Evolutionary conservation across 1,140 invertebrate species (phyloP).

Genomic region (Pogonomyrmex californicus): DNA sequence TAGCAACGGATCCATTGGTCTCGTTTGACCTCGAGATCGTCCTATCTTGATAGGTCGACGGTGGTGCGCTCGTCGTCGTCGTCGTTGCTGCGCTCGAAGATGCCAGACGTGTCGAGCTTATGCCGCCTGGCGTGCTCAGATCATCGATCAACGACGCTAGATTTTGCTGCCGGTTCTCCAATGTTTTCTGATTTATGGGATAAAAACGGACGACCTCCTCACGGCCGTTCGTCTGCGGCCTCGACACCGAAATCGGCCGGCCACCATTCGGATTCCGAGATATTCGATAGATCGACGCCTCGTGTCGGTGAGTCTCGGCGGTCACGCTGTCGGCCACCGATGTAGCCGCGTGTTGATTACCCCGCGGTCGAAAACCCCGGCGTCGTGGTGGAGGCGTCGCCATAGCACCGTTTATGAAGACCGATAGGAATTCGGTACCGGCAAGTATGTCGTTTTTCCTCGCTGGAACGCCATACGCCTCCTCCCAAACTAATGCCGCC

Average conservation of each 20-base stretch:
- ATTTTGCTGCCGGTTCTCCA: slow-evolving; percentile 79
- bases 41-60: neutral
- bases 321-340: slow-evolving; percentile 79
- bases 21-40: slow-evolving; percentile 49
- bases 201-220: slow-evolving; percentile 79
- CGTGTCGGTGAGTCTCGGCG: slow-evolving; percentile 82
- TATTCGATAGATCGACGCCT: slow-evolving; percentile 84
- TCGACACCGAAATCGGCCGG: slow-evolving; percentile 65
- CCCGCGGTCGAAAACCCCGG: slow-evolving; percentile 78
- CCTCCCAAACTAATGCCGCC: slow-evolving; percentile 80
- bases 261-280: slow-evolving; percentile 78
- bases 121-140: slow-evolving; percentile 73
- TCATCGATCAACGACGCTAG: slow-evolving; percentile 79
- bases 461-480: slow-evolving; percentile 73
- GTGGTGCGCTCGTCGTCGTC: slow-evolving; percentile 1
- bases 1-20: neutral
- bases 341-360: slow-evolving; percentile 49
- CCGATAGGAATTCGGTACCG: slow-evolving; percentile 88
- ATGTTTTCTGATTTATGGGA: slow-evolving; percentile 82
- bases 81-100: slow-evolving; percentile 25
- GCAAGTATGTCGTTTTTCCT: slow-evolving; percentile 86
- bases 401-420: slow-evolving; percentile 87
- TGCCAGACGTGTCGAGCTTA: slow-evolving; percentile 62
- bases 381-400: slow-evolving; percentile 80
- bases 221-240: slow-evolving; percentile 67